These are phyloP conservation scores for Pelecanus crispus DNA, from an alignment of 2,113 vertebrate genomes.

Conservation along the genomic window DNA sequence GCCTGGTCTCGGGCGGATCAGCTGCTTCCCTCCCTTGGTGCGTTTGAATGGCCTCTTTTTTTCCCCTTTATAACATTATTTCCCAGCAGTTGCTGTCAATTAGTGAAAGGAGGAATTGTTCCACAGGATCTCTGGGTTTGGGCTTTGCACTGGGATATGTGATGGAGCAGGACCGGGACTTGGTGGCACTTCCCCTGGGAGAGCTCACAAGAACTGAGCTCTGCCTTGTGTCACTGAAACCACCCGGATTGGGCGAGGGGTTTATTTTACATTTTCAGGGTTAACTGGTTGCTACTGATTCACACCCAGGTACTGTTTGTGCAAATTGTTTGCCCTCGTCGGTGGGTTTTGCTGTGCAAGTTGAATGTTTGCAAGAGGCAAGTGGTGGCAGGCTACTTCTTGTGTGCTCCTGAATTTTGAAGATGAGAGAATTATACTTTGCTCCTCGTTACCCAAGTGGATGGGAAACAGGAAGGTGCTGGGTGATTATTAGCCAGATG, in stretches of 20 bases:
- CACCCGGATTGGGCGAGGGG: accelerated
- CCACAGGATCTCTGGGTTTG: accelerated
- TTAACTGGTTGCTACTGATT: accelerated
- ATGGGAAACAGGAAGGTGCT: accelerated
- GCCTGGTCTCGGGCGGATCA: accelerated
- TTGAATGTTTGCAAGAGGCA: background rate
- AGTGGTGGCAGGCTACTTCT: background rate
- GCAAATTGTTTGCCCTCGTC: accelerated
- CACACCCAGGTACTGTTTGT: accelerated
- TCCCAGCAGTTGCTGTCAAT: background rate
- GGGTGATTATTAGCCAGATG: background rate
- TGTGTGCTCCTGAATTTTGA: too few species aligned
- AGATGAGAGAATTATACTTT: accelerated
- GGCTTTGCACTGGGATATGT: background rate
- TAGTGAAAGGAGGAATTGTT: background rate
- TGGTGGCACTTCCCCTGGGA: background rate
- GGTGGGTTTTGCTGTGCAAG: background rate
- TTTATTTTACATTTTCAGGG: accelerated
- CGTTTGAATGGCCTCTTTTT: accelerated
- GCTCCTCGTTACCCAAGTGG: accelerated
- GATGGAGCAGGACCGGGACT: background rate
- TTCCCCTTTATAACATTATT: background rate
- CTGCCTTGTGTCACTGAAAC: background rate
- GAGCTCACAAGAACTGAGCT: background rate
- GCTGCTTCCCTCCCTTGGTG: background rate